A percentile compares a stretch with the other conserved stretches of the same genome.
phyloP scores from a whole-genome alignment of 2,113 vertebrate genomes.

The Apodemus speciosus region DNA sequence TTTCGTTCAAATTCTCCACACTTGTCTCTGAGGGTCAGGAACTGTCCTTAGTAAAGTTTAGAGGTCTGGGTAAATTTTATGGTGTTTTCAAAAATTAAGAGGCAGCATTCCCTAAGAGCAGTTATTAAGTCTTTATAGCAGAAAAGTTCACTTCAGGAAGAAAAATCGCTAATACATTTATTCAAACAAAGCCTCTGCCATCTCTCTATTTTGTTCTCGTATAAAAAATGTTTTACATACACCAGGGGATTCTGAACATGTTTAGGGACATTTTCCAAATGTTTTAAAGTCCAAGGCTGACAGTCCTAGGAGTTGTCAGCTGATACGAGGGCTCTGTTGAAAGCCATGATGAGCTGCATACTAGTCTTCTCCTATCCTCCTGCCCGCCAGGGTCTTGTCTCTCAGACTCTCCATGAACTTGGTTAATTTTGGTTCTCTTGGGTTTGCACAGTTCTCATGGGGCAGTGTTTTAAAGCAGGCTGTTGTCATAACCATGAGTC shows the following conservation, averaged over 20 bases:
- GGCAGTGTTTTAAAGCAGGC: neutral
- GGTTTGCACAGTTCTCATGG: neutral
- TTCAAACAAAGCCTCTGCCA: constrained; percentile 82
- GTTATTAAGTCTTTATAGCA: constrained; percentile 76
- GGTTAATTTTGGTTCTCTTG: neutral
- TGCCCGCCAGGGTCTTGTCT: neutral
- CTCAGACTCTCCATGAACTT: neutral
- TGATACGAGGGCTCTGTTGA: constrained; percentile 38
- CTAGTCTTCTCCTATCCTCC: neutral
- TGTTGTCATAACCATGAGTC: neutral
- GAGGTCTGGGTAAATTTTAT: constrained; percentile 65
- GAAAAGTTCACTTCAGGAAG: constrained; percentile 73
- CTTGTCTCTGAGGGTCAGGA: neutral
- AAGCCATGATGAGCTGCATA: neutral
- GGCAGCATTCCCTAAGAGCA: constrained; percentile 69
- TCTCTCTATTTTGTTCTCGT: constrained; percentile 79
- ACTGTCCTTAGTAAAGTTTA: constrained; percentile 51
- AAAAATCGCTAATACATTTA: constrained; percentile 79
- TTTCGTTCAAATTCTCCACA: constrained; percentile 22
- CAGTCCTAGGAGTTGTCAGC: constrained; percentile 42
- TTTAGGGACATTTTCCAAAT: constrained; percentile 83
- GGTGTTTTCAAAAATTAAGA: constrained; percentile 75
- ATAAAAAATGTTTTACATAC: constrained; percentile 81
- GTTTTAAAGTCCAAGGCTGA: constrained; percentile 78
- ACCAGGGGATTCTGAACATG: constrained; percentile 79